A percentile compares a stretch with the other conserved stretches of the same genome.
phyloP scores from a whole-genome alignment of 1,140 invertebrate species.

The Drosophila quadrilineata region DNA sequence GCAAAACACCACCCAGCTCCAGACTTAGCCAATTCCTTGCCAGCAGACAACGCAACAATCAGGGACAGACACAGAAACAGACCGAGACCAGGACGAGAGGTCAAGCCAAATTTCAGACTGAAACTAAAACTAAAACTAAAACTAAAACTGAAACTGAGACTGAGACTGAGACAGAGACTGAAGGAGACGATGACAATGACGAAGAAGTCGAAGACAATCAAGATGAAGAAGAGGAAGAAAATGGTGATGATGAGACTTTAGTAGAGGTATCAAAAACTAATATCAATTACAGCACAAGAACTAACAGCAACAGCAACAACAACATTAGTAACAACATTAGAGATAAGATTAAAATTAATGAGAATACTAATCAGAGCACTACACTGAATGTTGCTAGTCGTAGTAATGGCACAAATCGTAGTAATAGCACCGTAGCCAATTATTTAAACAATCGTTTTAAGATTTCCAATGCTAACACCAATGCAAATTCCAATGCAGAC shows the following conservation, averaged over 20 bases:
- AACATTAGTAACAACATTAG: no score
- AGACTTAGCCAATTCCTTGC: constrained; percentile 49
- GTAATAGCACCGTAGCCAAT: constrained; percentile 77
- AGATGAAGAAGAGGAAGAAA: constrained; percentile 3
- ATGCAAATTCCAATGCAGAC: neutral
- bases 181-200: neutral
- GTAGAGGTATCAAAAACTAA: constrained; percentile 42
- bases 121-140: neutral
- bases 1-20: constrained; percentile 21
- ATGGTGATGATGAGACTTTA: constrained; percentile 15
- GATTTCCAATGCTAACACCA: constrained; percentile 19
- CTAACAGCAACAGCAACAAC: constrained; percentile 32
- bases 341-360: no score
- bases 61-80: neutral
- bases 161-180: no score
- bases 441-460: constrained; percentile 63
- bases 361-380: constrained; percentile 25
- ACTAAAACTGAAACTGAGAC: neutral
- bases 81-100: constrained; percentile 8
- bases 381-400: constrained; percentile 47
- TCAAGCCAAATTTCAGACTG: neutral
- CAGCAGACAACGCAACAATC: constrained; percentile 42
- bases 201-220: neutral
- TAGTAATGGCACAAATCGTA: constrained; percentile 48
- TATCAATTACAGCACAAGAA: constrained; percentile 8